These are phyloP conservation scores for Nineta flava DNA, from an alignment of 2,888 invertebrate species.

Conservation along the genomic window DNA sequence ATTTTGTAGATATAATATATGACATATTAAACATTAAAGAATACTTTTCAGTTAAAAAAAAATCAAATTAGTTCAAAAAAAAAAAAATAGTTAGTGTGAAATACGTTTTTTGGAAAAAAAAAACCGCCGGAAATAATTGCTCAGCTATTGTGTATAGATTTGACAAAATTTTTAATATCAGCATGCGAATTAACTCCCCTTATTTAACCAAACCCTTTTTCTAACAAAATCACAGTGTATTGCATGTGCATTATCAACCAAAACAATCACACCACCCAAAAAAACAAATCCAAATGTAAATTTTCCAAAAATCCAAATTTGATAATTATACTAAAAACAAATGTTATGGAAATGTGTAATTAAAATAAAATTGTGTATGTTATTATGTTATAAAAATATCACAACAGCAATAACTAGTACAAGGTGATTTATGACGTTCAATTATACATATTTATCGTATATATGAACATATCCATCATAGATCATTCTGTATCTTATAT, in stretches of 20 bases:
- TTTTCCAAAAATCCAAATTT: constrained; percentile 8
- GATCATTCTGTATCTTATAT: too few relatives aligned
- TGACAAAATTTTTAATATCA: neutral
- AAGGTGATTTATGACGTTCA: too few relatives aligned
- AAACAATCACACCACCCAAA: neutral
- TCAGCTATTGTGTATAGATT: constrained; percentile 19
- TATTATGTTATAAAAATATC: too few relatives aligned
- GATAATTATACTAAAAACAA: neutral
- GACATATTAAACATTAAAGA: neutral
- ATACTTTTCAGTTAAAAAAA: neutral
- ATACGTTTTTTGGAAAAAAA: constrained; percentile 23
- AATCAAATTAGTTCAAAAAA: neutral
- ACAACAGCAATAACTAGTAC: too few relatives aligned
- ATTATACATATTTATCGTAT: too few relatives aligned
- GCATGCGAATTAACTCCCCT: neutral
- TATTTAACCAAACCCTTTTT: neutral
- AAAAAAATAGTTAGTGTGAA: constrained; percentile 24
- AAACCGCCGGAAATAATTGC: constrained; percentile 24
- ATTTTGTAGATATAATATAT: constrained; percentile 1
- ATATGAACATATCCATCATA: too few relatives aligned
- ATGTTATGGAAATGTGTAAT: too few relatives aligned
- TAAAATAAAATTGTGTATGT: too few relatives aligned
- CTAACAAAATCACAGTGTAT: neutral
- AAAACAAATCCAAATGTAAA: neutral
- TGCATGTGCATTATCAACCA: neutral